Base-by-base conservation (phyloP, 2,113 vertebrate genomes). In the Centrocercus urophasianus region DNA sequence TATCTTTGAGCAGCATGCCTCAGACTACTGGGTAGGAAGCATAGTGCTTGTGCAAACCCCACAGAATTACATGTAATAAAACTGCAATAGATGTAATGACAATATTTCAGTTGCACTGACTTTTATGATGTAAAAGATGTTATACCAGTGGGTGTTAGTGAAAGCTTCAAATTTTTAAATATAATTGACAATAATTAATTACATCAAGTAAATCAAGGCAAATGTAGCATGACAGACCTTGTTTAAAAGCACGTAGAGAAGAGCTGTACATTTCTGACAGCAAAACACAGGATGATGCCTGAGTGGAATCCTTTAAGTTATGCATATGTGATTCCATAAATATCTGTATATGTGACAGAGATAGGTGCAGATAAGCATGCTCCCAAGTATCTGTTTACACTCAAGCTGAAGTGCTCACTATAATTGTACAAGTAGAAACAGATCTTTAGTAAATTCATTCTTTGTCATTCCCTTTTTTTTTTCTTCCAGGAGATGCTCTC, bases 61-160 rank as follows among this genome's bases (percentile, higher is more conserved):
- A 85, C 54, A 79, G 57, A 89, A 74, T 36, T 48, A 57, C n/a
- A 34, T 77, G n/a, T 42, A 85, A 70, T 70, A 78, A 81, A 94
- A 87, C 45, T 79, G 54, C 36, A 93, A 24, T 66, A 59, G 59
- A 72, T 96, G 90, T 84, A 93, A 76, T 79, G 59, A 73, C 59
- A 96, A 74, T 79, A 82, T 89, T 92, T 79, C 83, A 93, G 56
- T 38, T 80, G 17, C 47, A 59, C 19, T 92, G 83, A 65, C 71
- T 94, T 85, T 63, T 34, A 50, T 50, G 59, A 72, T 27, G 57
- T 65, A 90, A 43, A 43, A 43, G 90, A 54, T 69, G 45, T 3
- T 47, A 54, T 40, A 65, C 24, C 69, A 56, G 89, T 80, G 42
- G 89, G 84, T 16, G 74, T 93, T 66, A 75, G n/a, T 10, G 24